These are phyloP conservation scores for Perognathus longimembris DNA, from an alignment of 2,113 vertebrate species.

Conservation along the genomic window DNA sequence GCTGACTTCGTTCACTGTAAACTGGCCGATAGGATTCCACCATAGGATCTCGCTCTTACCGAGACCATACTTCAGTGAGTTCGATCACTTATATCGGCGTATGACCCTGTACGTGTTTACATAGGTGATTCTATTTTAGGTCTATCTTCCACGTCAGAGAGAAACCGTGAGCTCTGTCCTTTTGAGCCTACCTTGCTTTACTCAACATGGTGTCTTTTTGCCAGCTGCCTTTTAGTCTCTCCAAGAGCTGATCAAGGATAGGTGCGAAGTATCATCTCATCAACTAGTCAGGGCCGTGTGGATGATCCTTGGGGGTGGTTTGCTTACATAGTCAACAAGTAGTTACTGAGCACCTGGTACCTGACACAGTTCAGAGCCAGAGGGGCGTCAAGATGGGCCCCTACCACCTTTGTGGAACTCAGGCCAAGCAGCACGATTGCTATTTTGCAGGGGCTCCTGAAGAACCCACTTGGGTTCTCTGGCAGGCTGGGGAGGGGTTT, in stretches of 20 bases:
- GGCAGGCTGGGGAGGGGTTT: background rate
- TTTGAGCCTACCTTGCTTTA: no score
- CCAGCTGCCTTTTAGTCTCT: background rate
- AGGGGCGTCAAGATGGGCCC: background rate
- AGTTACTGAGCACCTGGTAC: conserved; percentile 28
- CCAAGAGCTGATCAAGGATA: background rate
- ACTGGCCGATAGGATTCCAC: no score
- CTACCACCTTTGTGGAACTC: background rate
- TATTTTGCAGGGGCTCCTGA: background rate
- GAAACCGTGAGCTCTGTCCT: no score
- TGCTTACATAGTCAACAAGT: conserved; percentile 44
- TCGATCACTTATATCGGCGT: no score
- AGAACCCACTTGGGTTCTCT: background rate
- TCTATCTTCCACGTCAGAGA: no score
- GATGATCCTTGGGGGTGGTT: background rate
- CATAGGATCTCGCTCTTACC: no score
- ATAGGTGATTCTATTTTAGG: no score
- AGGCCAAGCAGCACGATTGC: background rate
- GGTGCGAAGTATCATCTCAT: background rate
- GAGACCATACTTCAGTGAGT: no score
- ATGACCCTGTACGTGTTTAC: no score
- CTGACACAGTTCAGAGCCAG: background rate
- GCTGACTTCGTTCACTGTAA: no score
- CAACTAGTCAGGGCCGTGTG: background rate
- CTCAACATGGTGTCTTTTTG: no score